Evolutionary conservation across 2,797 vertebrate species (phyloP).

Genomic region (Phyllotis vaccarum): DNA sequence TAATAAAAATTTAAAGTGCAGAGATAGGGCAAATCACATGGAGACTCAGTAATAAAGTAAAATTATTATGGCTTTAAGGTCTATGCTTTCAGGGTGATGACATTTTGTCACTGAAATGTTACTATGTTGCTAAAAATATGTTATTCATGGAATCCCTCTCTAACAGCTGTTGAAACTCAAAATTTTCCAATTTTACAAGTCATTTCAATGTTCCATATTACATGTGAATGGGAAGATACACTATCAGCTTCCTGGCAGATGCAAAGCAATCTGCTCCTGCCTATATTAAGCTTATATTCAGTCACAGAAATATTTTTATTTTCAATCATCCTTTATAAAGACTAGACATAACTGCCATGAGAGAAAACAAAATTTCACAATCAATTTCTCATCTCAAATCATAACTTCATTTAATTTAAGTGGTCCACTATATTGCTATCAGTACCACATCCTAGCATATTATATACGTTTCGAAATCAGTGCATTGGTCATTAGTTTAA

Average conservation of each 20-base stretch:
- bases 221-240: slow-evolving; percentile 73
- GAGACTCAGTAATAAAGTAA: background rate
- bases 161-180: slow-evolving; percentile 78
- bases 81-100: background rate
- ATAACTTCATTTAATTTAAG: background rate
- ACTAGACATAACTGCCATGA: background rate
- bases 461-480: slow-evolving; percentile 26
- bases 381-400: background rate
- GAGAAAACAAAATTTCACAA: background rate
- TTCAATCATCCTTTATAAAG: slow-evolving; percentile 28
- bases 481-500: slow-evolving; percentile 6
- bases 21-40: background rate
- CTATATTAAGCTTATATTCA: slow-evolving; percentile 78
- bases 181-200: slow-evolving; percentile 76
- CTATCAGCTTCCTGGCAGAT: slow-evolving; percentile 76
- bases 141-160: slow-evolving; percentile 70
- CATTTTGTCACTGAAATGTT: slow-evolving; percentile 70
- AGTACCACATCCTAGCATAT: background rate
- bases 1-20: background rate
- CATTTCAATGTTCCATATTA: slow-evolving; percentile 77
- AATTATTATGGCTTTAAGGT: slow-evolving; percentile 56
- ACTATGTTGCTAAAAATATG: slow-evolving; percentile 64
- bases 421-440: background rate
- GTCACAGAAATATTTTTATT: slow-evolving; percentile 60
- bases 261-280: slow-evolving; percentile 80